phyloP scores from a whole-genome alignment of 2,888 invertebrate species.

The Helleia helle region DNA sequence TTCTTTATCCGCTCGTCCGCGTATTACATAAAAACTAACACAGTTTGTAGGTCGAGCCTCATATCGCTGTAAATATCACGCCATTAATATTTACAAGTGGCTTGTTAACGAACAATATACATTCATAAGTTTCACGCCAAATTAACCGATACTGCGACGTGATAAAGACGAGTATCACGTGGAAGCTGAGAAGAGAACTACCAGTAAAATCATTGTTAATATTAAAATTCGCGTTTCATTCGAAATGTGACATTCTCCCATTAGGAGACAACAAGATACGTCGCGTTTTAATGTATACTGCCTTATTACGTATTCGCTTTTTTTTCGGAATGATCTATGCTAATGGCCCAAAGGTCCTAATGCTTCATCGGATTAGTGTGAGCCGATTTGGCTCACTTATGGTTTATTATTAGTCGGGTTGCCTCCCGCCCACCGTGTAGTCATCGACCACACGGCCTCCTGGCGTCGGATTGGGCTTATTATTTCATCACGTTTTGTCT shows the following conservation, averaged over 20 bases:
- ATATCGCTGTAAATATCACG: slow-evolving; percentile 29
- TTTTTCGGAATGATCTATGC: no score
- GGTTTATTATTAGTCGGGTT: no score
- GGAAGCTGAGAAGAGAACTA: slow-evolving; percentile 1
- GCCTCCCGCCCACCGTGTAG: no score
- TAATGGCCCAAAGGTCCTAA: no score
- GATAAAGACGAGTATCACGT: slow-evolving; percentile 15
- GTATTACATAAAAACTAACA: slow-evolving; percentile 3
- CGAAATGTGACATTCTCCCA: slow-evolving; percentile 40
- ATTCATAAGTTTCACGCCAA: slow-evolving; percentile 22
- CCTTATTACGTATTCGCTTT: slow-evolving; percentile 22
- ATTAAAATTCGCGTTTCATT: slow-evolving; percentile 40
- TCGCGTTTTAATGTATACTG: slow-evolving; percentile 38
- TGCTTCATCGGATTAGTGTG: no score
- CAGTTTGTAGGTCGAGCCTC: slow-evolving; percentile 14
- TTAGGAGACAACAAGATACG: slow-evolving; percentile 50
- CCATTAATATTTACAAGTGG: slow-evolving; percentile 50
- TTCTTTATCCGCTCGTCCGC: no score
- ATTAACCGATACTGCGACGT: slow-evolving; percentile 13
- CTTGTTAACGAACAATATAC: slow-evolving; percentile 47
- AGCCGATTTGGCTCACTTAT: no score
- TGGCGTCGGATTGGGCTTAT: no score
- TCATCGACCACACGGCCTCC: no score
- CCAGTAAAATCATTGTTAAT: slow-evolving; percentile 39
- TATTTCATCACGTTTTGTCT: no score